A percentile compares a stretch with the other conserved stretches of the same genome.
Evolutionary conservation across 2,113 vertebrate species (phyloP).

Genomic region (Nyctereutes procyonoides): DNA sequence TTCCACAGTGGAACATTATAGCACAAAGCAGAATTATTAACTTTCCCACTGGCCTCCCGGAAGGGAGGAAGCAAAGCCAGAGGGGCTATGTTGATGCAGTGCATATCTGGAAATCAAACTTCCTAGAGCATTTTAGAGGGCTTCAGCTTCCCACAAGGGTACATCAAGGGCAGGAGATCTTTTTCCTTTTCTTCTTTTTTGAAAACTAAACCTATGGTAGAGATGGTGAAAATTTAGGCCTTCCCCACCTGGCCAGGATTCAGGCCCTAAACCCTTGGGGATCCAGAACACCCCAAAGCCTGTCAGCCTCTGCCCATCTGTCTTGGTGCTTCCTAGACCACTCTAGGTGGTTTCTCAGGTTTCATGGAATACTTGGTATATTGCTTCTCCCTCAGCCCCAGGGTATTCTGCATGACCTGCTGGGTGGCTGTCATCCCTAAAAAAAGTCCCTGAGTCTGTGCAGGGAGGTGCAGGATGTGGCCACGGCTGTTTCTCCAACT

Average conservation of each 20-base stretch:
- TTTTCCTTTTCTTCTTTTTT: not conserved
- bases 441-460: not conserved
- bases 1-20: slow-evolving; percentile 65
- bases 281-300: not conserved
- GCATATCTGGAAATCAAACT: slow-evolving; percentile 50
- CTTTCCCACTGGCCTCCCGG: slow-evolving; percentile 56
- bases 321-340: accelerated
- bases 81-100: not conserved
- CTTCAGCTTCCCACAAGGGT: not conserved
- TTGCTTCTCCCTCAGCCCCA: not conserved
- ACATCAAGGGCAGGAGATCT: not conserved
- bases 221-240: not conserved
- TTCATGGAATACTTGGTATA: accelerated
- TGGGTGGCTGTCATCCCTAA: not conserved
- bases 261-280: too few relatives aligned
- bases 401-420: not conserved
- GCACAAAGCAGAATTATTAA: slow-evolving; percentile 69
- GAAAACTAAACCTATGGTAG: not conserved
- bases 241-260: not conserved
- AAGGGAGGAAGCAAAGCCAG: not conserved
- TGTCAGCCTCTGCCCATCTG: not conserved
- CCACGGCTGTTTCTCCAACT: not conserved
- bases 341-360: not conserved
- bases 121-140: not conserved
- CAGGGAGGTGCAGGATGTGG: not conserved